Percentiles rank a stretch among this genome's conserved stretches.
Conservation (phyloP, 2,888 invertebrate species). For the Synergus umbraculus region DNA sequence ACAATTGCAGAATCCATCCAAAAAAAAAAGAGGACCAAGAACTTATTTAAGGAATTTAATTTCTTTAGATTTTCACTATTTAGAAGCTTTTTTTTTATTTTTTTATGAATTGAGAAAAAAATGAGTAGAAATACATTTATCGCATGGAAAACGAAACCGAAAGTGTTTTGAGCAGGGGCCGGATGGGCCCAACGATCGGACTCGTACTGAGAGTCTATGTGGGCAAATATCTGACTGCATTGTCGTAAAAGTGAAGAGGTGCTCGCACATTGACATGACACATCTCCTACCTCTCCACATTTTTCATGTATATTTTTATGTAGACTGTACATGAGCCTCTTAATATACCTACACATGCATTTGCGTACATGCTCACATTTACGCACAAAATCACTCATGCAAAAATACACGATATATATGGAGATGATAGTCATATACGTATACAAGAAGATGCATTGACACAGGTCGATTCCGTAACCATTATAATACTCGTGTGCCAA, state of each 20-base stretch:
- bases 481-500: conserved; percentile 10
- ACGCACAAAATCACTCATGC: conserved; percentile 10
- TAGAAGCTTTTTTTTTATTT: neutral
- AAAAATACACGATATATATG: neutral
- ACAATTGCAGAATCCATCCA: neutral
- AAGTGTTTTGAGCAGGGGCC: conserved; percentile 25
- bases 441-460: conserved; percentile 3
- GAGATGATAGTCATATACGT: neutral
- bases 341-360: neutral
- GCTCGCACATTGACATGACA: conserved; percentile 55
- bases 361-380: neutral
- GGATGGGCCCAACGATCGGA: conserved; percentile 45
- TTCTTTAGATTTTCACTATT: neutral
- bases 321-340: neutral
- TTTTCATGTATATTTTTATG: neutral
- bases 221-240: conserved; percentile 58
- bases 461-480: conserved; percentile 39
- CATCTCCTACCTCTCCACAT: conserved; percentile 41
- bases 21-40: neutral
- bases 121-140: neutral
- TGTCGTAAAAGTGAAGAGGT: conserved; percentile 58
- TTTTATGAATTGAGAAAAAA: neutral
- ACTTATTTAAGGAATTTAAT: neutral
- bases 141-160: conserved; percentile 18
- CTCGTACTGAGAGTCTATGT: conserved; percentile 60